A percentile compares a stretch with the other conserved stretches of the same genome.
These are phyloP conservation scores for Leistus spinibarbis DNA, from an alignment of 2,888 invertebrate species.

Conservation along the genomic window DNA sequence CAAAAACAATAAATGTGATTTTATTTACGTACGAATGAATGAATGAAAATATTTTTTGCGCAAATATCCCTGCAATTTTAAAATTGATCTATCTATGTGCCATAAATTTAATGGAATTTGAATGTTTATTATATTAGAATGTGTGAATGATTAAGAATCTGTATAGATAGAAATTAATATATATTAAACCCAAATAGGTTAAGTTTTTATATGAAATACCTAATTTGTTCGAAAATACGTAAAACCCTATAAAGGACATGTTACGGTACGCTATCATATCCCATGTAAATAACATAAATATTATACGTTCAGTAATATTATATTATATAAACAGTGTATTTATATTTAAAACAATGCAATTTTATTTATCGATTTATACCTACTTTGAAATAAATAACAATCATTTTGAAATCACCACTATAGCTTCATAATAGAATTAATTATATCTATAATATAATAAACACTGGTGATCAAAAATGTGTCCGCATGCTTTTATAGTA, in stretches of 20 bases:
- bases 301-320: constrained; percentile 1
- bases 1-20: constrained; percentile 35
- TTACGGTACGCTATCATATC: neutral
- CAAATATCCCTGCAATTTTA: neutral
- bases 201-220: constrained; percentile 35
- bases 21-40: constrained; percentile 16
- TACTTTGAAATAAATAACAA: too few relatives aligned
- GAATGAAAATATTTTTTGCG: neutral
- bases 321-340: neutral
- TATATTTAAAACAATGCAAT: too few relatives aligned
- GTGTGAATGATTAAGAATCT: constrained; percentile 12
- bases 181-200: constrained; percentile 29
- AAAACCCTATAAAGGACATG: neutral
- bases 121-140: neutral
- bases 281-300: neutral
- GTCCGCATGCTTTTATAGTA: neutral
- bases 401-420: too few relatives aligned
- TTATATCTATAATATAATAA: too few relatives aligned
- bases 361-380: too few relatives aligned
- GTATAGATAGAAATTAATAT: constrained; percentile 32
- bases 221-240: constrained; percentile 19
- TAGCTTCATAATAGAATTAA: too few relatives aligned
- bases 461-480: too few relatives aligned
- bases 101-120: neutral
- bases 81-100: neutral